A percentile compares a stretch with the other conserved stretches of the same genome.
Evolutionary conservation across 2,797 vertebrate genomes (phyloP).

Genomic region (Fistularia commersonii): DNA sequence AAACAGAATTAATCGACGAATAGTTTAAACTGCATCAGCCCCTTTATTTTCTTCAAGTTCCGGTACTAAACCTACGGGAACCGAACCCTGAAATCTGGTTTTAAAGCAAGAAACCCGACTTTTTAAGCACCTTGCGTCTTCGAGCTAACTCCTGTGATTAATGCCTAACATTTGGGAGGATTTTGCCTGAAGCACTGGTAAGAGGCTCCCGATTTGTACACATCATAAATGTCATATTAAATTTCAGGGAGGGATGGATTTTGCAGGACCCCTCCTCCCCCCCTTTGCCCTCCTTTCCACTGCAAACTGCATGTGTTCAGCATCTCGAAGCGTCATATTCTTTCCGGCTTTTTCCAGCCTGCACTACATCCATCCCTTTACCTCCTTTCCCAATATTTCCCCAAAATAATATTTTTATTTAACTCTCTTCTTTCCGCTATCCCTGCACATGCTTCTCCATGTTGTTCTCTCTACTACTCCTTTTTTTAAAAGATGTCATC

Average conservation of each 20-base stretch:
- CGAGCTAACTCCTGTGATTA: conserved; percentile 47
- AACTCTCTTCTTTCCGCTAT: too few species aligned
- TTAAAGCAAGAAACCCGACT: conserved; percentile 23
- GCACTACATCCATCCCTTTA: conserved; percentile 27
- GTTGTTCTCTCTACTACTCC: too few species aligned
- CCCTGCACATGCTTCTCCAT: too few species aligned
- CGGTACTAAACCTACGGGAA: not conserved
- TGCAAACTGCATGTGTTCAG: conserved; percentile 20
- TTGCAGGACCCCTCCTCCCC: conserved; percentile 14
- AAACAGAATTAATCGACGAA: not conserved
- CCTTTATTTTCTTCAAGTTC: conserved; percentile 12
- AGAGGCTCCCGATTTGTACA: conserved; percentile 52
- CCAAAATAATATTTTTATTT: too few species aligned
- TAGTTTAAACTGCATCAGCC: not conserved
- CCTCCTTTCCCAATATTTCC: conserved; percentile 16
- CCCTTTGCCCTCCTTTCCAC: conserved; percentile 15
- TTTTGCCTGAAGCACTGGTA: conserved; percentile 46
- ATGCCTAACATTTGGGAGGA: conserved; percentile 45
- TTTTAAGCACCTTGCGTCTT: conserved; percentile 40
- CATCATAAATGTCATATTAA: conserved; percentile 50
- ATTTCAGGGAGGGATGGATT: conserved; percentile 40
- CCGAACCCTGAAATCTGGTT: conserved; percentile 30
- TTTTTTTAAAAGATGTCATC: too few species aligned
- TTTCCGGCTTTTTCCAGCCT: conserved; percentile 12
- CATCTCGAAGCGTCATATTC: conserved; percentile 30